Conservation (phyloP, 2,888 invertebrate species). For the Melieria crassipennis region DNA sequence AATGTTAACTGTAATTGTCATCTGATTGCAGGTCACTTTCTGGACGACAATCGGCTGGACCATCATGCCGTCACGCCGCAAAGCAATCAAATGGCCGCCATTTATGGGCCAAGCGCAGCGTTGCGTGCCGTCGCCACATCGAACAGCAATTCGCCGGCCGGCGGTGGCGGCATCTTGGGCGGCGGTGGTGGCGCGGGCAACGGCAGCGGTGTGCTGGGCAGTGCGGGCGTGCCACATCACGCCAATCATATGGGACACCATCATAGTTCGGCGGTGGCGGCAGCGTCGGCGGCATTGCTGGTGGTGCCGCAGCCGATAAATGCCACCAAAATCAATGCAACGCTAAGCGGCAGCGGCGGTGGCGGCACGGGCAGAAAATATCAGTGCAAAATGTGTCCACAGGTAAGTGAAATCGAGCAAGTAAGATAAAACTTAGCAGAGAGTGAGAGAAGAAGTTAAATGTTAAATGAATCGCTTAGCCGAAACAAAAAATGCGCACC, state of each 20-base stretch:
- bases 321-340: conserved; percentile 71
- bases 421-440: conserved; percentile 24
- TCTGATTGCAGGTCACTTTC: conserved; percentile 60
- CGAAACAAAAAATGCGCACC: too few species aligned
- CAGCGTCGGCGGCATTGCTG: conserved; percentile 73
- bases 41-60: conserved; percentile 66
- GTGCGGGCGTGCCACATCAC: conserved; percentile 50
- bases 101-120: conserved; percentile 49
- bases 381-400: conserved; percentile 97
- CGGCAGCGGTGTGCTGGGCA: conserved; percentile 50
- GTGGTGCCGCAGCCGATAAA: conserved; percentile 91
- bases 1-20: not conserved
- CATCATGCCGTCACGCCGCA: conserved; percentile 63
- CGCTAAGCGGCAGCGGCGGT: conserved; percentile 55
- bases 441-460: too few species aligned
- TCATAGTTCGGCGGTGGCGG: conserved; percentile 69
- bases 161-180: conserved; percentile 49
- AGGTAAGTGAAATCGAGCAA: conserved; percentile 73
- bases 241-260: conserved; percentile 66
- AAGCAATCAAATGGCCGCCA: conserved; percentile 52
- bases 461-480: too few species aligned
- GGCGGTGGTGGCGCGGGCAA: conserved; percentile 43
- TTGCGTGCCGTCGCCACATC: conserved; percentile 50
- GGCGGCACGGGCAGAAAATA: conserved; percentile 76
- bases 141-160: conserved; percentile 55